phyloP scores from a whole-genome alignment of 2,797 vertebrate genomes.

The Gymnoscopelus braueri region DNA sequence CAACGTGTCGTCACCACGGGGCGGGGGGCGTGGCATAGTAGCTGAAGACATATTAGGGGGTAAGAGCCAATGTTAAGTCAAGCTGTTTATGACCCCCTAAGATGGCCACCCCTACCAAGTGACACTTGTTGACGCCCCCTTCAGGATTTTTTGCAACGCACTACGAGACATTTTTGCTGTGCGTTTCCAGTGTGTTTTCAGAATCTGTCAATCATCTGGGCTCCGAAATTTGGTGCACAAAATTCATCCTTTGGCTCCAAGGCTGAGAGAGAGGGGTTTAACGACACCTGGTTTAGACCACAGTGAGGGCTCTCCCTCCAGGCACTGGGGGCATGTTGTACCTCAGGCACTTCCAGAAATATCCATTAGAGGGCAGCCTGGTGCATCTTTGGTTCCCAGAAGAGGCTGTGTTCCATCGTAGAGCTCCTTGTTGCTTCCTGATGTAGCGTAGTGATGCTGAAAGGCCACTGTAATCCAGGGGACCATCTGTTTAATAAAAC shows the following conservation, averaged over 20 bases:
- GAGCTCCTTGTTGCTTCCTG: slow-evolving; percentile 84
- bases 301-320: neutral
- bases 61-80: too few species aligned
- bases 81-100: too few species aligned
- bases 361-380: slow-evolving; percentile 57
- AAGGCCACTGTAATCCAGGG: slow-evolving; percentile 83
- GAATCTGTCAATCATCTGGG: too few species aligned
- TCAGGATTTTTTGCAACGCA: too few species aligned
- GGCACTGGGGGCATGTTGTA: slow-evolving; percentile 86
- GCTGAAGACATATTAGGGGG: too few species aligned
- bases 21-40: too few species aligned
- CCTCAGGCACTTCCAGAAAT: slow-evolving; percentile 90
- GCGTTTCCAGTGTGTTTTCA: too few species aligned
- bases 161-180: too few species aligned
- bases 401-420: slow-evolving; percentile 80
- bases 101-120: too few species aligned
- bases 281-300: neutral
- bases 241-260: neutral
- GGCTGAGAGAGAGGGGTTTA: neutral
- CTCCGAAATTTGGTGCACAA: neutral
- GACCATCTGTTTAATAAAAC: slow-evolving; percentile 73
- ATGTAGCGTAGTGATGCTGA: slow-evolving; percentile 90
- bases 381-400: slow-evolving; percentile 43
- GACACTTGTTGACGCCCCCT: too few species aligned
- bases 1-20: too few species aligned